Conservation (phyloP, 2,797 vertebrate species). For the Brachyalestes nurse region DNA sequence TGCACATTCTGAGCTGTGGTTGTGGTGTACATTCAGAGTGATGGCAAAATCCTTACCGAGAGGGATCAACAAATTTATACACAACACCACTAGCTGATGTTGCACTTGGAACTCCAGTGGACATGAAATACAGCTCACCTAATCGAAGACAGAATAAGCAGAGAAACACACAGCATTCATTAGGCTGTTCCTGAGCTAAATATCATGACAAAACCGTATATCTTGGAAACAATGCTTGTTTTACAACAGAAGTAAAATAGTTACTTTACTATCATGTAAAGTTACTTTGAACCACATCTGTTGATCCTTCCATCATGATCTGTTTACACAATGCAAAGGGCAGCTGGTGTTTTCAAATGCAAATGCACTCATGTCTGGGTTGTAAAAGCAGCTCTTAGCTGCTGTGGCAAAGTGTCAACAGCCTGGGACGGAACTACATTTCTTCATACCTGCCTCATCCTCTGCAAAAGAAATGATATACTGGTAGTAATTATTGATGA, state of each 20-base stretch:
- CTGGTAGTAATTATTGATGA: constrained; percentile 93
- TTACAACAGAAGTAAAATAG: not conserved
- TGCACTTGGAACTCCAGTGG: constrained; percentile 87
- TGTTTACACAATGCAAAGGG: too few species aligned
- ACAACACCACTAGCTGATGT: constrained; percentile 85
- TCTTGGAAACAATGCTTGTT: not conserved
- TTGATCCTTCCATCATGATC: too few species aligned
- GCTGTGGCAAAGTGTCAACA: not conserved
- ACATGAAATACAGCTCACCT: constrained; percentile 97
- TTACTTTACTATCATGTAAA: not conserved
- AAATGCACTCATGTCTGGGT: not conserved
- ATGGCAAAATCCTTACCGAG: constrained; percentile 77
- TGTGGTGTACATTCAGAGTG: constrained; percentile 6
- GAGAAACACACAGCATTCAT: not conserved
- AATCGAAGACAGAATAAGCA: constrained; percentile 31
- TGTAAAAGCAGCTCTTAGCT: not conserved
- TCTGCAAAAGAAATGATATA: constrained; percentile 96
- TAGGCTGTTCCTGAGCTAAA: not conserved
- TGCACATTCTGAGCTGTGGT: constrained; percentile 4
- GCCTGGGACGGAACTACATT: not conserved
- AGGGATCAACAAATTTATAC: constrained; percentile 93
- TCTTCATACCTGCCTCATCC: constrained; percentile 88
- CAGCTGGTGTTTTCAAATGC: too few species aligned
- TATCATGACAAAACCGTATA: not conserved
- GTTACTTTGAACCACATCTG: too few species aligned